phyloP scores from a whole-genome alignment of 1,140 invertebrate genomes.

The Aplysia californica region DNA sequence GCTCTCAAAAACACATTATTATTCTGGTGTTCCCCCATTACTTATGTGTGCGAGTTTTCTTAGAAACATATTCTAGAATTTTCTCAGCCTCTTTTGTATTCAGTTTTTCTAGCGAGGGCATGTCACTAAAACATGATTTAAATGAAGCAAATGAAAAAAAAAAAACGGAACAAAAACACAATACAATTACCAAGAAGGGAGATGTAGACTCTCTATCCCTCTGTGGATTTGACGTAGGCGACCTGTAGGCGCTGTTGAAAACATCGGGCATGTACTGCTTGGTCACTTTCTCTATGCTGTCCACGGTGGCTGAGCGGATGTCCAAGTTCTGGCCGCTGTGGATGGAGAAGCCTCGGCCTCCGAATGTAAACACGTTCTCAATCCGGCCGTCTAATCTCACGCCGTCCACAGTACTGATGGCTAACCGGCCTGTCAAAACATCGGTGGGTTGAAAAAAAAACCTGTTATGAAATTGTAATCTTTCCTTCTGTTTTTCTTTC shows the following conservation, averaged over 20 bases:
- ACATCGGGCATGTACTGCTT: not conserved
- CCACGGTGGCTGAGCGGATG: slow-evolving; percentile 7
- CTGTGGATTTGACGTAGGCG: slow-evolving; percentile 5
- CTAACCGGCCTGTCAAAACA: slow-evolving; percentile 2
- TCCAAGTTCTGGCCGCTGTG: not conserved
- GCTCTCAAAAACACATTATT: too few relatives aligned
- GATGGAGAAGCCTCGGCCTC: slow-evolving; percentile 24
- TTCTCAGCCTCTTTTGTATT: too few relatives aligned
- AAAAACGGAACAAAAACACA: not conserved
- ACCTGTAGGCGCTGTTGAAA: slow-evolving; percentile 20
- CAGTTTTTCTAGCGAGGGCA: too few relatives aligned
- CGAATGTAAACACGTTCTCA: slow-evolving; percentile 18
- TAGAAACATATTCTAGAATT: too few relatives aligned
- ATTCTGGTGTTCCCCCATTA: too few relatives aligned
- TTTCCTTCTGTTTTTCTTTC: too few relatives aligned
- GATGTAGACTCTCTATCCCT: slow-evolving; percentile 17
- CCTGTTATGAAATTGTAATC: too few relatives aligned
- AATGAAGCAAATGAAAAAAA: not conserved
- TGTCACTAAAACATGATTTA: not conserved
- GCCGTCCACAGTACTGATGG: slow-evolving; percentile 23
- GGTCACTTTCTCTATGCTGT: slow-evolving; percentile 24
- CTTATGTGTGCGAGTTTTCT: too few relatives aligned
- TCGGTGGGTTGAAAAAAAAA: too few relatives aligned
- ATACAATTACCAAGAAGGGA: slow-evolving; percentile 12
- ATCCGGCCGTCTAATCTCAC: not conserved